phyloP scores from a whole-genome alignment of 1,140 invertebrate genomes.

The Solenopsis invicta region DNA sequence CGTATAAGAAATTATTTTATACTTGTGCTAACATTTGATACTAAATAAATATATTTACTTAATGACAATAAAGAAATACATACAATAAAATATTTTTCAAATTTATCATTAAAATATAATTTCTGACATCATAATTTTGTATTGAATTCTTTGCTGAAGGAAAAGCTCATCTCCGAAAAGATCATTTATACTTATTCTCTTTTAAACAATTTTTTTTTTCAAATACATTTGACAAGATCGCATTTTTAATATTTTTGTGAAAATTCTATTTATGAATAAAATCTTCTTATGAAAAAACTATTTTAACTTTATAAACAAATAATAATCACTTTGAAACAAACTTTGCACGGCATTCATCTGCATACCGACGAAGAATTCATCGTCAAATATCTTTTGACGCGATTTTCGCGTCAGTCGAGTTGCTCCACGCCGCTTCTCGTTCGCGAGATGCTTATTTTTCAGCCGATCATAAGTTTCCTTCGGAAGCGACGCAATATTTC shows the following conservation, averaged over 20 bases:
- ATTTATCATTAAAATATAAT: slow-evolving; percentile 4
- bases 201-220: background rate
- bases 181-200: background rate
- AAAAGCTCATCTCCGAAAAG: background rate
- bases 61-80: too few relatives aligned
- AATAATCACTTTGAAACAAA: background rate
- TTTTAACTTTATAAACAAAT: background rate
- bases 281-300: background rate
- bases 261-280: background rate
- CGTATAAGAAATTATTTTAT: too few relatives aligned
- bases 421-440: background rate
- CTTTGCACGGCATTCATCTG: background rate
- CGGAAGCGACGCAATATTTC: slow-evolving; percentile 29
- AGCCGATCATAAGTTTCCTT: slow-evolving; percentile 9
- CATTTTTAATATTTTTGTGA: background rate
- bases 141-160: background rate
- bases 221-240: background rate
- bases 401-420: background rate
- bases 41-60: too few relatives aligned
- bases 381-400: background rate
- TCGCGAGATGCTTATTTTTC: background rate
- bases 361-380: background rate
- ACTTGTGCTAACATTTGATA: too few relatives aligned
- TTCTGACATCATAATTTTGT: background rate
- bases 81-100: too few relatives aligned